Percentiles rank a stretch among this genome's conserved stretches.
These are phyloP conservation scores for Drosophila histrio DNA, from an alignment of 2,888 invertebrate species.

Conservation along the genomic window DNA sequence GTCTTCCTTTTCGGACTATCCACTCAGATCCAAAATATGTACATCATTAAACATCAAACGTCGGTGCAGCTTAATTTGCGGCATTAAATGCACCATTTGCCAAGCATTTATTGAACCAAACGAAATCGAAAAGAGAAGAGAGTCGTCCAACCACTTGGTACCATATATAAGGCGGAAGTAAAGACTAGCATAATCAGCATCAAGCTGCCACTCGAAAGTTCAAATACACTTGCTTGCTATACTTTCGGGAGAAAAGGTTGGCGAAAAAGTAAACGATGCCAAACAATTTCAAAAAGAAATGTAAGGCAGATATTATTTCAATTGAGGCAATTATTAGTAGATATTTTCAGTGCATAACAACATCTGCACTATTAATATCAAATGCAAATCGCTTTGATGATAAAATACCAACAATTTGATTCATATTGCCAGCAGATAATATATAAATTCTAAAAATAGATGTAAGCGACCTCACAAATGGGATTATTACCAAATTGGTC, in stretches of 20 bases:
- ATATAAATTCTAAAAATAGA: not conserved
- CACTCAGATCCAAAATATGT: conserved; percentile 9
- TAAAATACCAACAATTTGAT: conserved; percentile 7
- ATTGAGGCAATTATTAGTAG: conserved; percentile 63
- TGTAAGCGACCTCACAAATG: too few species aligned
- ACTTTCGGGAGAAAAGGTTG: too few species aligned
- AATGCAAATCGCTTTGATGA: conserved; percentile 44
- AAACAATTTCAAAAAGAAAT: too few species aligned
- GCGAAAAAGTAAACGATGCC: too few species aligned
- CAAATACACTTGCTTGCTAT: too few species aligned
- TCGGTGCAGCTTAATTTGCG: conserved; percentile 55
- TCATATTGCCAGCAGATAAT: not conserved
- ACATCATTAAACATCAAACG: conserved; percentile 66
- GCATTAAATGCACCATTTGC: conserved; percentile 73
- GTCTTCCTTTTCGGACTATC: not conserved
- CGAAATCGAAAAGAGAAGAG: conserved; percentile 37
- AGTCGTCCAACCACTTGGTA: conserved; percentile 5
- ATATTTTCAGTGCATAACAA: conserved; percentile 16
- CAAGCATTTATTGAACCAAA: conserved; percentile 52
- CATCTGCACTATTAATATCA: conserved; percentile 55
- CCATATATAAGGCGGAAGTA: conserved; percentile 29
- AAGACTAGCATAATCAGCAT: conserved; percentile 57
- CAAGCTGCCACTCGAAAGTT: conserved; percentile 54
- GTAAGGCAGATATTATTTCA: too few species aligned
- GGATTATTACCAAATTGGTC: too few species aligned